phyloP scores from a whole-genome alignment of 2,797 vertebrate genomes.

The Tenualosa thibaudeaui region DNA sequence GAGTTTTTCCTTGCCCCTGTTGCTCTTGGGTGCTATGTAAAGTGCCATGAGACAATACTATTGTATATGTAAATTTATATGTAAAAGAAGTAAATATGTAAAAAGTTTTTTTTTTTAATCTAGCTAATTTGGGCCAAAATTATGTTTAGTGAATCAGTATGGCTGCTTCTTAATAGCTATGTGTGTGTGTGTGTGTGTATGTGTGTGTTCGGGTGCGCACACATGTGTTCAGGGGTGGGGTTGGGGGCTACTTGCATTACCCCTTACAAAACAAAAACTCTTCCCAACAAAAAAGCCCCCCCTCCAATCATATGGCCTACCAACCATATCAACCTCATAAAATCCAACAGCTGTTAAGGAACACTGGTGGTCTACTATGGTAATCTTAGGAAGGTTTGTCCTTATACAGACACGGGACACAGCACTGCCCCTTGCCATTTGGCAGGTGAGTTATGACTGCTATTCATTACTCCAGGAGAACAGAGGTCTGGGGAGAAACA shows the following conservation, averaged over 20 bases:
- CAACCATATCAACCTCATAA: not conserved
- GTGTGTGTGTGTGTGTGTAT: no score
- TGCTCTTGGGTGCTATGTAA: no score
- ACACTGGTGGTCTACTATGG: not conserved
- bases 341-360: not conserved
- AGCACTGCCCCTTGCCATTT: not conserved
- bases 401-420: conserved; percentile 30
- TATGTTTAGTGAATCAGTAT: not conserved
- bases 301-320: not conserved
- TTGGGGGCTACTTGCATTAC: no score
- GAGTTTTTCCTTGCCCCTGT: no score
- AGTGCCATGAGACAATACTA: no score
- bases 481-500: not conserved
- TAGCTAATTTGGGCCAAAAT: not conserved
- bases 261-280: no score
- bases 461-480: not conserved
- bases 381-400: not conserved
- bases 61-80: no score
- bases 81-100: no score
- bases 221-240: no score
- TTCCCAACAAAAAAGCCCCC: not conserved
- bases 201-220: no score
- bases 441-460: not conserved
- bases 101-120: no score
- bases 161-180: not conserved